Conservation (phyloP, 2,113 vertebrate genomes). For the Pseudorhombus dupliciocellatus region DNA sequence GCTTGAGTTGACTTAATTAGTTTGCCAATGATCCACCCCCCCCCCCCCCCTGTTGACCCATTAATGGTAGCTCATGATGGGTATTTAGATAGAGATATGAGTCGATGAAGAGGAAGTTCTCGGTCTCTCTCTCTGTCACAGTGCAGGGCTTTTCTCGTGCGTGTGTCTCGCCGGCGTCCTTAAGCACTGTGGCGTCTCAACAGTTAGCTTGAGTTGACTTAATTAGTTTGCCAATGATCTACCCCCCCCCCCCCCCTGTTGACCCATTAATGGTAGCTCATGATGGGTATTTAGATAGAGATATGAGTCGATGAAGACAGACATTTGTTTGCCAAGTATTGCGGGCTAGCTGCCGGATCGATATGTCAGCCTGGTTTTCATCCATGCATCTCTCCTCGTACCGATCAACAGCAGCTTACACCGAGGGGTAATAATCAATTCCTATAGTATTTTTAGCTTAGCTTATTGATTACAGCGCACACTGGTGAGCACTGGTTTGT, state of each 20-base stretch:
- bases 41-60: constrained; percentile 55
- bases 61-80: constrained; percentile 52
- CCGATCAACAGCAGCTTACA: constrained; percentile 51
- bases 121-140: too few relatives aligned
- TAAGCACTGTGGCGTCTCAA: constrained; percentile 16
- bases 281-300: constrained; percentile 59
- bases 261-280: constrained; percentile 58
- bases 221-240: constrained; percentile 66
- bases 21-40: constrained; percentile 54
- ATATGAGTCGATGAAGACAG: constrained; percentile 61
- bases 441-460: constrained; percentile 71
- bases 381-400: constrained; percentile 45
- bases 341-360: constrained; percentile 40
- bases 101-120: constrained; percentile 35
- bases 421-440: constrained; percentile 65
- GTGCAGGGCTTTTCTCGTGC: too few relatives aligned
- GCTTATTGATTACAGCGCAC: constrained; percentile 58
- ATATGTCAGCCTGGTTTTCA: constrained; percentile 67
- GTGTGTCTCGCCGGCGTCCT: background rate
- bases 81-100: constrained; percentile 64
- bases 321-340: constrained; percentile 58
- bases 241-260: constrained; percentile 38
- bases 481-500: constrained; percentile 45
- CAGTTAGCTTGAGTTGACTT: constrained; percentile 57
- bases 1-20: constrained; percentile 64